These are phyloP conservation scores for Hirundichthys speculiger DNA, from an alignment of 2,113 vertebrate species.

Conservation along the genomic window DNA sequence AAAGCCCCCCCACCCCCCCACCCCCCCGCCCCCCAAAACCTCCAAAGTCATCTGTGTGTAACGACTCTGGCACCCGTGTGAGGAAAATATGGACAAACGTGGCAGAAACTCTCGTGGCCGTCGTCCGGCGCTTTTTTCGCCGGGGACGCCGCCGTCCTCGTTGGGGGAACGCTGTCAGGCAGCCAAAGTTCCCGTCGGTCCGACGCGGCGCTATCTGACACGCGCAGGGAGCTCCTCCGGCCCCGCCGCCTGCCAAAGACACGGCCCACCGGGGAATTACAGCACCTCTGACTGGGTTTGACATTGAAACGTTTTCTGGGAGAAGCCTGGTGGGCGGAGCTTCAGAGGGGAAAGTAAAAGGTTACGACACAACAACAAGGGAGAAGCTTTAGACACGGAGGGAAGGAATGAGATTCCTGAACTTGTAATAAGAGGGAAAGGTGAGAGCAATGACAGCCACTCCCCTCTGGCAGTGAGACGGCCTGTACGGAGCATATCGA, in stretches of 20 bases:
- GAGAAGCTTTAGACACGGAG: constrained; percentile 17
- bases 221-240: constrained; percentile 42
- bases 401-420: constrained; percentile 57
- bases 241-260: constrained; percentile 41
- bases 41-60: constrained; percentile 29
- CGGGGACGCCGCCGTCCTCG: constrained; percentile 35
- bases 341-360: constrained; percentile 26
- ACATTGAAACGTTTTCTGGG: constrained; percentile 66
- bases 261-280: constrained; percentile 49
- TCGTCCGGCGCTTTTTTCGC: too few species aligned
- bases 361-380: constrained; percentile 20
- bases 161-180: too few species aligned
- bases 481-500: constrained; percentile 32
- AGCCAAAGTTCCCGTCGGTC: constrained; percentile 40
- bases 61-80: constrained; percentile 51
- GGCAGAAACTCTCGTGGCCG: constrained; percentile 29
- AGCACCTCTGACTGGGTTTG: constrained; percentile 57
- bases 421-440: constrained; percentile 59
- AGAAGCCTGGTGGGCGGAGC: constrained; percentile 39
- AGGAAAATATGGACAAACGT: constrained; percentile 49
- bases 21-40: too few species aligned
- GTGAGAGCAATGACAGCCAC: constrained; percentile 69
- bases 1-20: too few species aligned
- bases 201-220: constrained; percentile 54
- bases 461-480: constrained; percentile 31